A percentile compares a stretch with the other conserved stretches of the same genome.
Evolutionary conservation across 2,888 invertebrate genomes (phyloP).

Genomic region (Congeria kusceri): DNA sequence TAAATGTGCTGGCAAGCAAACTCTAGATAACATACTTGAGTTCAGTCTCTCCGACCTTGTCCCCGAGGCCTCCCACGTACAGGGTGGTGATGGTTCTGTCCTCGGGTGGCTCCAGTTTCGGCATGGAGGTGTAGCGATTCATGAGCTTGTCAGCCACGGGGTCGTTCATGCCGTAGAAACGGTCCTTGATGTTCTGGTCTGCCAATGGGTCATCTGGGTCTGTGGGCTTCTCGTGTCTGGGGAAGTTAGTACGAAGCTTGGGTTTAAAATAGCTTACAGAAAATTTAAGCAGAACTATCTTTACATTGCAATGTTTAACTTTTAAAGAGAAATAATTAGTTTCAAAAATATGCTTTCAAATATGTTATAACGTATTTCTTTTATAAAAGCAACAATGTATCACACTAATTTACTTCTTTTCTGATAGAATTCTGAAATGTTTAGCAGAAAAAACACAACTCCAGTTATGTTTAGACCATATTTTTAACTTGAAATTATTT

Average conservation of each 20-base stretch:
- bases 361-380: no score
- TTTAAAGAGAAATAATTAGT: no score
- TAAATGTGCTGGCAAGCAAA: no score
- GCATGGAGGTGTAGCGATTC: slow-evolving; percentile 96
- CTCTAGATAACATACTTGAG: slow-evolving; percentile 87
- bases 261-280: not conserved
- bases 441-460: no score
- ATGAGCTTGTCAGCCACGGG: slow-evolving; percentile 97
- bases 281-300: no score
- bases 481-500: no score
- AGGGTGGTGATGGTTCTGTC: slow-evolving; percentile 98
- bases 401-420: no score
- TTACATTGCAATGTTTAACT: no score
- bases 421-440: no score
- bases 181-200: slow-evolving; percentile 95
- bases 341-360: no score
- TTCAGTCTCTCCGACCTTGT: slow-evolving; percentile 93
- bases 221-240: slow-evolving; percentile 96
- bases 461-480: no score
- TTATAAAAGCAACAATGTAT: no score
- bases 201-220: slow-evolving; percentile 98
- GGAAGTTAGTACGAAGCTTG: slow-evolving; percentile 23
- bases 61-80: slow-evolving; percentile 98
- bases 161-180: slow-evolving; percentile 97
- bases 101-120: slow-evolving; percentile 97